phyloP scores from a whole-genome alignment of 2,113 vertebrate genomes.

The Beaufortia kweichowensis region DNA sequence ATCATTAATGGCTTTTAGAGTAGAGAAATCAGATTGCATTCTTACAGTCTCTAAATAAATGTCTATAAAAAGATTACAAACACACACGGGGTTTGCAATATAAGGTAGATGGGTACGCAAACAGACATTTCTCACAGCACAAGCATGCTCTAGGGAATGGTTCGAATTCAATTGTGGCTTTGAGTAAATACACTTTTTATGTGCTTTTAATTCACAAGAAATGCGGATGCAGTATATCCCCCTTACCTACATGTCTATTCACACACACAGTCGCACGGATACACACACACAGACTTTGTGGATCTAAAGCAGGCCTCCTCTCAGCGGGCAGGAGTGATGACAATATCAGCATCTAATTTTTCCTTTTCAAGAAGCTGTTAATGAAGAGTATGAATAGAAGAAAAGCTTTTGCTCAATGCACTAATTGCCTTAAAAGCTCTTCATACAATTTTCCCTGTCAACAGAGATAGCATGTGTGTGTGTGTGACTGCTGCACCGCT shows the following conservation, averaged over 20 bases:
- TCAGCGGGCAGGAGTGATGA: slow-evolving; percentile 66
- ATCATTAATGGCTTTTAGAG: slow-evolving; percentile 11
- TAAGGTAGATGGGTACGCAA: slow-evolving; percentile 9
- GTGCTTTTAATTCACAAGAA: slow-evolving; percentile 41
- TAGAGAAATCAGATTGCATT: not conserved
- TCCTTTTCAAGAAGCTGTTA: slow-evolving; percentile 75
- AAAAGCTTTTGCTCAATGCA: slow-evolving; percentile 74
- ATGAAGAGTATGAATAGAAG: slow-evolving; percentile 76
- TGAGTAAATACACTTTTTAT: slow-evolving; percentile 35
- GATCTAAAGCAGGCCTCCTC: slow-evolving; percentile 23
- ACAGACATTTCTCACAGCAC: slow-evolving; percentile 23
- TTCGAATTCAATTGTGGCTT: slow-evolving; percentile 29
- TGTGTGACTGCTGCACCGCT: slow-evolving; percentile 43
- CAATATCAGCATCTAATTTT: slow-evolving; percentile 62
- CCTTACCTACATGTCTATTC: slow-evolving; percentile 28
- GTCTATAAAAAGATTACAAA: slow-evolving; percentile 17
- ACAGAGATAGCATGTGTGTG: slow-evolving; percentile 65
- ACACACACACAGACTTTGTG: slow-evolving; percentile 55
- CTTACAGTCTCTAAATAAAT: not conserved
- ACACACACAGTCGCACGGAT: slow-evolving; percentile 40
- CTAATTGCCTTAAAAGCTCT: slow-evolving; percentile 81
- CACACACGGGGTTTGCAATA: slow-evolving; percentile 10
- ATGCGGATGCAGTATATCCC: slow-evolving; percentile 10
- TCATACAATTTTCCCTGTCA: slow-evolving; percentile 76
- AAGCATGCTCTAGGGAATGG: slow-evolving; percentile 16